Base-by-base conservation (phyloP, 2,888 invertebrate species). In the Trachelus stipa region DNA sequence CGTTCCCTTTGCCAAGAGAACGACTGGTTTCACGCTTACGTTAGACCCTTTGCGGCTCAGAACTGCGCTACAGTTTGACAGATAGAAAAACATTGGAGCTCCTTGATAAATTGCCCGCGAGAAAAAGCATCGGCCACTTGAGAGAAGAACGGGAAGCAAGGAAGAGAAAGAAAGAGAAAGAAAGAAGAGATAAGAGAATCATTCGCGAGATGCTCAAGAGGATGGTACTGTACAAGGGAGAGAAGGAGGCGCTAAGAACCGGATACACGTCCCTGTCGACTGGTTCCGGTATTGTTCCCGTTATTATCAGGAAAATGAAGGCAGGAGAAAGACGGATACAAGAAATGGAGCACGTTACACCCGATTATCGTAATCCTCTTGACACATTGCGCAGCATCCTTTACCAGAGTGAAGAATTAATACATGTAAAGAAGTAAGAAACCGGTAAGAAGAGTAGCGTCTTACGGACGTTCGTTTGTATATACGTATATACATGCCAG, bases 231-330 rank as follows among this genome's bases (percentile, higher is more conserved):
- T 56, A 23, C 9, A 9, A 76, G 78, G 68, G 81, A 75, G 80
- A 76, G 78, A 76, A 80, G 80, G 79, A 88, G 89, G 89, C 90
- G 89, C 90, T 89, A 88, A 89, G 87, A 83, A 88, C 88, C 89
- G 90, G 90, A 91, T 91, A 89, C 56, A 9, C 88, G 89, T 88
- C 86, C 86, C 87, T 86, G 87, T 23, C 33, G 71, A 86, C 88
- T 85, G 85, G 88, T 90, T 90, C 90, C 91, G 91, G 89, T 88
- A 91, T 90, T 88, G 90, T 89, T 88, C 85, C 86, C 87, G 87
- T 88, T 91, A 91, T 90, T 90, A 90, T 90, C 88, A 85, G 84
- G 84, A 82, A 90, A 90, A 91, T 88, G 90, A 87, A 88, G 86
- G 83, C n/a, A 68, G 81, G 81, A 83, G 9, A 9, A 34, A 82